A percentile compares a stretch with the other conserved stretches of the same genome.
Conservation (phyloP, 2,888 invertebrate genomes). For the Lysandra bellargus region DNA sequence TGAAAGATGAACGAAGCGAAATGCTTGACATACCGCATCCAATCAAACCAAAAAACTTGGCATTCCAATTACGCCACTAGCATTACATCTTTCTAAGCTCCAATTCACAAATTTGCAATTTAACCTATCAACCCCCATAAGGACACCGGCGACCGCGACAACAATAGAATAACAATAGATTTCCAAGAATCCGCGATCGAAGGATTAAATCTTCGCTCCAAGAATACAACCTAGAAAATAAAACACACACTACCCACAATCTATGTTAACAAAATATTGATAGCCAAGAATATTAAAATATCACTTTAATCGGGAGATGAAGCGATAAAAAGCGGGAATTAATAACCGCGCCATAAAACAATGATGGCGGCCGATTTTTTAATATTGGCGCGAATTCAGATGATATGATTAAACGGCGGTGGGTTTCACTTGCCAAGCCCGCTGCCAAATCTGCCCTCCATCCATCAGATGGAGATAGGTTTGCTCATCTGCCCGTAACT, state of each 20-base stretch:
- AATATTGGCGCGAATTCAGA: conserved; percentile 41
- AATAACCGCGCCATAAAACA: conserved; percentile 24
- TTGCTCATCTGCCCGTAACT: conserved; percentile 26
- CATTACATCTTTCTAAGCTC: too few relatives aligned
- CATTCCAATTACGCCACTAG: too few relatives aligned
- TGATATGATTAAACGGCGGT: conserved; percentile 40
- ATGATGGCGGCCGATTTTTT: conserved; percentile 35
- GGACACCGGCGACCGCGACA: too few relatives aligned
- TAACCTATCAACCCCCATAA: too few relatives aligned
- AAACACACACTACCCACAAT: not conserved
- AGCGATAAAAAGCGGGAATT: conserved; percentile 16
- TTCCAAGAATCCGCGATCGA: too few relatives aligned
- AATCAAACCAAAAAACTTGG: too few relatives aligned
- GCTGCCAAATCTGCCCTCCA: conserved; percentile 45
- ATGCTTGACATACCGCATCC: too few relatives aligned
- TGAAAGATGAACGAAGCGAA: too few relatives aligned
- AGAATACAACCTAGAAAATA: not conserved
- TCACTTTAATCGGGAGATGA: conserved; percentile 11
- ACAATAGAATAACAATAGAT: too few relatives aligned
- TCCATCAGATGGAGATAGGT: conserved; percentile 37
- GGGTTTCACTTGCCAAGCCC: conserved; percentile 40
- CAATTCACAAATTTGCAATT: too few relatives aligned
- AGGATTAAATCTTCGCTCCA: not conserved
- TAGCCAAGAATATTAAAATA: conserved; percentile 18
- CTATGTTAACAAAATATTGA: not conserved